phyloP scores from a whole-genome alignment of 2,888 invertebrate species.

The Boloria euphrosyne region DNA sequence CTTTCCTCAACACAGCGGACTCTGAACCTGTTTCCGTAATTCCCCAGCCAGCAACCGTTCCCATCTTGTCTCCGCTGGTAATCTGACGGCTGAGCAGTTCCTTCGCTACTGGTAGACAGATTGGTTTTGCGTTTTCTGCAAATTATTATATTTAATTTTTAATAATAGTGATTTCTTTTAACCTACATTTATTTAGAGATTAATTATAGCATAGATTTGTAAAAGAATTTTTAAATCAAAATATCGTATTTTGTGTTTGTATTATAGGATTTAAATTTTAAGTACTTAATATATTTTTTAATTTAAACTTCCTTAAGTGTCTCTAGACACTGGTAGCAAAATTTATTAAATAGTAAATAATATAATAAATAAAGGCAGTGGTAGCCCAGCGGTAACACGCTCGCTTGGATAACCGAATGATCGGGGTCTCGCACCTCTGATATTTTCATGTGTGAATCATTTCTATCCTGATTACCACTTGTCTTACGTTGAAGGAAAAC shows the following conservation, averaged over 20 bases:
- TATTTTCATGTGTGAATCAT: too few relatives aligned
- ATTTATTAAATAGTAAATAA: too few relatives aligned
- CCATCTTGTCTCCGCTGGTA: conserved; percentile 12
- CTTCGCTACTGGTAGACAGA: conserved; percentile 36
- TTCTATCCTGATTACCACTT: too few relatives aligned
- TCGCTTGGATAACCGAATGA: too few relatives aligned
- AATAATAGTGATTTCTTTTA: too few relatives aligned
- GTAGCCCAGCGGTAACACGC: too few relatives aligned
- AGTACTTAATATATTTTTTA: background rate
- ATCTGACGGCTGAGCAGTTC: conserved; percentile 14
- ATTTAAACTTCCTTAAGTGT: background rate
- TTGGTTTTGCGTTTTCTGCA: conserved; percentile 34
- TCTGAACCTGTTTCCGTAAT: conserved; percentile 20
- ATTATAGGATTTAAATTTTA: background rate
- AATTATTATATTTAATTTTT: conserved; percentile 11
- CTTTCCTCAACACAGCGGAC: conserved; percentile 24
- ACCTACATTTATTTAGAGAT: background rate
- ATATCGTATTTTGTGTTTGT: background rate
- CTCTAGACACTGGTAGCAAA: too few relatives aligned
- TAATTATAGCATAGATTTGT: background rate
- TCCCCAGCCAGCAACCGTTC: conserved; percentile 36
- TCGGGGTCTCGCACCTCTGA: too few relatives aligned
- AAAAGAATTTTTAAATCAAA: background rate
- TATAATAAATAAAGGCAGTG: too few relatives aligned
- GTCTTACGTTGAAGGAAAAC: too few relatives aligned